Conservation (phyloP, 1,140 invertebrate species). For the Drosophila bocqueti region DNA sequence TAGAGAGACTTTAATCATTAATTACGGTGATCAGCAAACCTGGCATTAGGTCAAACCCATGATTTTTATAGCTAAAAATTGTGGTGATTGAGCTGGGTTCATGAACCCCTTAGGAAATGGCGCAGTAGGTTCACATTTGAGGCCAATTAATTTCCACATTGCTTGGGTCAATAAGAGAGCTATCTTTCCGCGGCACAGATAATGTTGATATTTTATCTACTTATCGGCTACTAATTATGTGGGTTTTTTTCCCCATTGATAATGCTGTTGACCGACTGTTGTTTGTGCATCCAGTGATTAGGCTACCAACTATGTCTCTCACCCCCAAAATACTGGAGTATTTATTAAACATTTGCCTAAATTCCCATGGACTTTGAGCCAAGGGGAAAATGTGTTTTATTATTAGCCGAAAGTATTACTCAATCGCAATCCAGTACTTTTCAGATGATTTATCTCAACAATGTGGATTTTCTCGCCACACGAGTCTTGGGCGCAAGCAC, state of each 20-base stretch:
- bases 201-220: conserved; percentile 23
- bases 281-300: conserved; percentile 35
- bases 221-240: conserved; percentile 45
- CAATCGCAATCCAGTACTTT: conserved; percentile 7
- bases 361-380: conserved; percentile 43
- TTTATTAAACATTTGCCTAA: conserved; percentile 23
- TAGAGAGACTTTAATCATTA: conserved; percentile 2
- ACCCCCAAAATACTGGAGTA: background rate
- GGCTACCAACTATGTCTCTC: conserved; percentile 31
- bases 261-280: conserved; percentile 4
- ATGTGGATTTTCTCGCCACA: conserved; percentile 20
- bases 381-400: background rate
- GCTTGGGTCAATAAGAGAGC: conserved; percentile 12
- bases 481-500: conserved; percentile 4
- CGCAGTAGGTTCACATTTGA: conserved; percentile 15
- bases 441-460: conserved; percentile 24
- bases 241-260: conserved; percentile 22
- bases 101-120: conserved; percentile 1
- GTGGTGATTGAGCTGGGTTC: conserved; percentile 7
- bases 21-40: conserved; percentile 8
- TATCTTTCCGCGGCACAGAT: conserved; percentile 9
- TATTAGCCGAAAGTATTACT: conserved; percentile 17
- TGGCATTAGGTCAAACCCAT: background rate
- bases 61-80: conserved; percentile 22
- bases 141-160: conserved; percentile 22